Evolutionary conservation across 2,113 vertebrate genomes (phyloP).

Genomic region (Trogon surrucura): DNA sequence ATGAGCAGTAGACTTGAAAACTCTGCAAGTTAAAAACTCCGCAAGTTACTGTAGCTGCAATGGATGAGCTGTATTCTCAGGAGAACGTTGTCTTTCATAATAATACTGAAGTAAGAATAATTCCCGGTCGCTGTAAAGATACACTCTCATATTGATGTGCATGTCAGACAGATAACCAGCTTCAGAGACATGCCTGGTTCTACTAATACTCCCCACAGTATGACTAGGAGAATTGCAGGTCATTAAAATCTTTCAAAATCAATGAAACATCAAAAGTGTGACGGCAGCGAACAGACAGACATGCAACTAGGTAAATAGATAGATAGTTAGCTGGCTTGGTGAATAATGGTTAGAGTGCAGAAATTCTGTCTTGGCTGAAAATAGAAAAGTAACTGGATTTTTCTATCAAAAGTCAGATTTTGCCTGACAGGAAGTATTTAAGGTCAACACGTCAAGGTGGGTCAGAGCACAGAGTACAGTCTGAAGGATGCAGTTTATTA

Average conservation of each 20-base stretch:
- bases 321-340: neutral
- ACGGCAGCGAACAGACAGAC: neutral
- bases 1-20: neutral
- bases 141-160: neutral
- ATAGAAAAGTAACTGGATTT: neutral
- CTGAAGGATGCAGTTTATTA: neutral
- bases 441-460: neutral
- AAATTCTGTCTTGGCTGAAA: neutral
- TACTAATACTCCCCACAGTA: neutral
- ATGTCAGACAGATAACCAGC: neutral
- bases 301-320: neutral
- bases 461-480: neutral
- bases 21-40: neutral
- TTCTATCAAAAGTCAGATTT: neutral
- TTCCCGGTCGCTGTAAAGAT: neutral
- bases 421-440: neutral
- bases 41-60: neutral
- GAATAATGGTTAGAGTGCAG: neutral
- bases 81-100: neutral
- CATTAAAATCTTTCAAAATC: slow-evolving; percentile 31
- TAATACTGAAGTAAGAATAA: neutral
- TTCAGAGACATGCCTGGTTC: neutral
- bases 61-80: neutral
- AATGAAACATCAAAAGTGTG: neutral
- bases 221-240: neutral